Evolutionary conservation across 2,113 vertebrate species (phyloP).

Genomic region (Pygathrix nemaeus): DNA sequence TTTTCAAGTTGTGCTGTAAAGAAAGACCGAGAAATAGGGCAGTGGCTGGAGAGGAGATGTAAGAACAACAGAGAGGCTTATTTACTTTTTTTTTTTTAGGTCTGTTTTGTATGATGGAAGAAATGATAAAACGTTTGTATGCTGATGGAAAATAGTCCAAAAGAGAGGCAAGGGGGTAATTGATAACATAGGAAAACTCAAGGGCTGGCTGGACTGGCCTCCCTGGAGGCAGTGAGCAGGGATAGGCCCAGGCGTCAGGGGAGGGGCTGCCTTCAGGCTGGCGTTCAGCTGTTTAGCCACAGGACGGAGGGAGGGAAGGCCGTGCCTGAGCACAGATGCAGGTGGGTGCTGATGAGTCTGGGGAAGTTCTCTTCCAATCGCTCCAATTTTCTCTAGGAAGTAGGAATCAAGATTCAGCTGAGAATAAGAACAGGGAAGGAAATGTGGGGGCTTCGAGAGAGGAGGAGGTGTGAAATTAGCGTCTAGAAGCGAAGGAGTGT

Average conservation of each 20-base stretch:
- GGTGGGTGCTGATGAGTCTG: background rate
- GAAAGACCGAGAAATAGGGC: background rate
- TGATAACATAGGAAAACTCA: background rate
- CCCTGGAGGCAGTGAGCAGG: accelerated
- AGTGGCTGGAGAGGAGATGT: background rate
- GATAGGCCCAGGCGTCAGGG: background rate
- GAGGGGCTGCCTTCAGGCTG: background rate
- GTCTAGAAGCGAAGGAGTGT: background rate
- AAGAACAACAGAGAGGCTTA: background rate
- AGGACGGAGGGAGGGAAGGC: background rate
- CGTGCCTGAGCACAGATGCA: background rate
- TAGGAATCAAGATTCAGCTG: conserved; percentile 18
- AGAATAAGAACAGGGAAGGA: conserved; percentile 11
- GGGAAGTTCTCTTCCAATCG: conserved; percentile 29
- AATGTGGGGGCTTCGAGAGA: background rate
- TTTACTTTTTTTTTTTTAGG: background rate
- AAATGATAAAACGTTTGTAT: background rate
- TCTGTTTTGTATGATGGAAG: background rate
- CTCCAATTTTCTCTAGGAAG: conserved; percentile 40
- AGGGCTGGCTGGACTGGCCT: background rate
- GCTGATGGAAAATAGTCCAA: background rate
- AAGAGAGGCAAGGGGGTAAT: background rate
- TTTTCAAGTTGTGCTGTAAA: background rate
- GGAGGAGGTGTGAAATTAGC: background rate
- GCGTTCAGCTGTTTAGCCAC: background rate